Evolutionary conservation across 2,113 vertebrate genomes (phyloP).

Genomic region (Eublepharis macularius): DNA sequence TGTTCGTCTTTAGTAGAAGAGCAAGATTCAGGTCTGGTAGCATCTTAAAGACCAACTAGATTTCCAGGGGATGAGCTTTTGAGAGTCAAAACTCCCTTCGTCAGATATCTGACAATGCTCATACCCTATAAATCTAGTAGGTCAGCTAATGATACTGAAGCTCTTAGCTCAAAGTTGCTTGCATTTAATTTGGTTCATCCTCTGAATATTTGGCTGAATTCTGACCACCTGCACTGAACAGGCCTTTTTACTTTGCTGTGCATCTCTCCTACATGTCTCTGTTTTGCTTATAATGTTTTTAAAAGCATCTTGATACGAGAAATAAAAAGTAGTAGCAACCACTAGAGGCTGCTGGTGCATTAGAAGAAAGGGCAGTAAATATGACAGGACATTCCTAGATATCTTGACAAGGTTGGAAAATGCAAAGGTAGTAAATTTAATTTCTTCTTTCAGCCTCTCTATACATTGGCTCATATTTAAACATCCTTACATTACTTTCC

Average conservation of each 20-base stretch:
- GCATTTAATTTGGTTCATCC: background rate
- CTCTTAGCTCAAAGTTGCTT: background rate
- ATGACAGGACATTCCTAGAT: background rate
- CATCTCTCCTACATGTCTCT: background rate
- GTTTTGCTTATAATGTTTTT: background rate
- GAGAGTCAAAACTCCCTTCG: too few species aligned
- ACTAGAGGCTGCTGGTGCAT: background rate
- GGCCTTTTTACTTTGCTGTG: background rate
- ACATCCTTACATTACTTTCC: background rate
- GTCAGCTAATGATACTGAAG: background rate
- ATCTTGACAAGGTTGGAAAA: background rate
- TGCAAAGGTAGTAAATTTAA: background rate
- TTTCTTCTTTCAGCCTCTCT: background rate
- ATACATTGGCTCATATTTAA: background rate
- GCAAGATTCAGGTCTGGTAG: too few species aligned
- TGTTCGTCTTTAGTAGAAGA: too few species aligned
- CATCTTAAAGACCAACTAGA: too few species aligned
- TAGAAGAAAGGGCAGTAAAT: background rate
- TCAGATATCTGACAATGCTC: too few species aligned
- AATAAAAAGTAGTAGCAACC: background rate
- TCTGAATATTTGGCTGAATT: background rate
- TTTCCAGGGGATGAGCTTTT: too few species aligned
- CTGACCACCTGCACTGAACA: conserved; percentile 1
- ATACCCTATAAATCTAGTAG: too few species aligned
- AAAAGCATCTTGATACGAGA: background rate